A percentile compares a stretch with the other conserved stretches of the same genome.
These are phyloP conservation scores for Dicyrtoma fusca DNA, from an alignment of 2,888 invertebrate genomes.

Conservation along the genomic window DNA sequence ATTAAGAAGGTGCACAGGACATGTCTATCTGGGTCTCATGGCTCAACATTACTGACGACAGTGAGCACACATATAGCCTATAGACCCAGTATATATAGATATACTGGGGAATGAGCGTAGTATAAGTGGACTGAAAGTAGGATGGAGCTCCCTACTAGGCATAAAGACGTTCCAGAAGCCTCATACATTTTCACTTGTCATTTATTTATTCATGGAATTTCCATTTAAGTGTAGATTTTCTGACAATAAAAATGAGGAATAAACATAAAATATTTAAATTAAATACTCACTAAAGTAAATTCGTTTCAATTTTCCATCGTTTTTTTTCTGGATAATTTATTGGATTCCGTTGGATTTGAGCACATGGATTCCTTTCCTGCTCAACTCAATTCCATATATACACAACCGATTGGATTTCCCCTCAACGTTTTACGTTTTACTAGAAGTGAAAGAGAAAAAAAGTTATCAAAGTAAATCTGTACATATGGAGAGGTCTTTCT, in stretches of 20 bases:
- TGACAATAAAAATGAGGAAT: conserved; percentile 13
- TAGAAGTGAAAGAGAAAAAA: background rate
- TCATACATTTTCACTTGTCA: background rate
- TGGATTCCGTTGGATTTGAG: background rate
- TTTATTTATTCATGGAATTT: conserved; percentile 16
- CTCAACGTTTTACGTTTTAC: background rate
- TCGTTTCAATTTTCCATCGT: background rate
- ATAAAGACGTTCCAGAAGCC: no score
- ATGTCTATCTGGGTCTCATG: no score
- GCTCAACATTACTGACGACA: no score
- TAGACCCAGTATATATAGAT: no score
- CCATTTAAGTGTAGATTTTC: conserved; percentile 17
- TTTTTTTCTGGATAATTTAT: conserved; percentile 9
- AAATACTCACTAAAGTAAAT: conserved; percentile 4
- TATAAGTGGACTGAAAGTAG: no score
- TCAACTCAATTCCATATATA: background rate
- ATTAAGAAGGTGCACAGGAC: no score
- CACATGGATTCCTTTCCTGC: no score
- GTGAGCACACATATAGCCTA: no score
- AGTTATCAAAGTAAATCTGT: no score
- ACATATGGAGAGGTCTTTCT: no score
- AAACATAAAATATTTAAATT: conserved; percentile 20
- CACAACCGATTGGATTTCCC: background rate
- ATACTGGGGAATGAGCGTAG: no score
- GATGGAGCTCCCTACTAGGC: no score